Evolutionary conservation across 37 sponge, comb jelly and placozoan species (phyloP).

Genomic region (Chondrilla cf. caribensis): DNA sequence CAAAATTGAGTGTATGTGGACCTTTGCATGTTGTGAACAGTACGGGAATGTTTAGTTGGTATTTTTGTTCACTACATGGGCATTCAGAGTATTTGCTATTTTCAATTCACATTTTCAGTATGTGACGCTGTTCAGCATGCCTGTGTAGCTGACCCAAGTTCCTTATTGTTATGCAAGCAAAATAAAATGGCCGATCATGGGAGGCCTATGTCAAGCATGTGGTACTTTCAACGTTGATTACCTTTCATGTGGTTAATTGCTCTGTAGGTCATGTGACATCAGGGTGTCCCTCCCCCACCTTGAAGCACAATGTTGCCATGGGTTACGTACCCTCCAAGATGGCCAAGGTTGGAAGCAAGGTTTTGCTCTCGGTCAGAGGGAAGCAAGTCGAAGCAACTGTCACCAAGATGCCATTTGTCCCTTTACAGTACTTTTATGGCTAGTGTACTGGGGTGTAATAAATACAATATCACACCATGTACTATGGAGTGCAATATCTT

Average conservation of each 20-base stretch:
- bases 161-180: no score
- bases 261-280: constrained; percentile 82
- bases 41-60: no score
- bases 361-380: constrained; percentile 71
- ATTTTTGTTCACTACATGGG: not conserved
- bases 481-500: no score
- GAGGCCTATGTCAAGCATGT: not conserved
- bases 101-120: not conserved
- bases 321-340: constrained; percentile 67
- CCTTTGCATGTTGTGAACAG: no score
- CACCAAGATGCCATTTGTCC: constrained; percentile 92
- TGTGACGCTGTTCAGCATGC: no score
- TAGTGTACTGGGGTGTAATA: no score
- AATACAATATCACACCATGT: no score
- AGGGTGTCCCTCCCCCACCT: constrained; percentile 88
- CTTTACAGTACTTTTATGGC: constrained; percentile 54
- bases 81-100: not conserved
- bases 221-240: not conserved
- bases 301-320: constrained; percentile 91
- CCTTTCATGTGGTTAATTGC: not conserved
- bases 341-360: constrained; percentile 55
- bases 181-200: no score
- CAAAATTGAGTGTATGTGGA: no score
- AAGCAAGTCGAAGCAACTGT: constrained; percentile 54
- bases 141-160: no score